A percentile compares a stretch with the other conserved stretches of the same genome.
phyloP scores from a whole-genome alignment of 2,797 vertebrate species.

The Calcarius lapponicus region DNA sequence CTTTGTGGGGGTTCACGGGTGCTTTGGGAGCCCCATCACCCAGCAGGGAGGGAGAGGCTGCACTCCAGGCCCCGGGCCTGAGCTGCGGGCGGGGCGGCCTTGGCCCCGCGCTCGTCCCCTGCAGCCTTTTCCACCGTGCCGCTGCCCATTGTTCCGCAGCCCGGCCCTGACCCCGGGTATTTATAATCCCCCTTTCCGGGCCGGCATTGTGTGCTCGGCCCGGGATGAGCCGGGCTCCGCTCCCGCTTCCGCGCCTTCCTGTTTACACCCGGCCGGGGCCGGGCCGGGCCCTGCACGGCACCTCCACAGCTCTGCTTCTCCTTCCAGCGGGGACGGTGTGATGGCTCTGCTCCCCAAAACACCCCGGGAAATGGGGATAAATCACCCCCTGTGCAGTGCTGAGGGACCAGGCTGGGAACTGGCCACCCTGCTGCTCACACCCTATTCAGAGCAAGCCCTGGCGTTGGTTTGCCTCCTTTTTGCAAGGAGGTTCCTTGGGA shows the following conservation, averaged over 20 bases:
- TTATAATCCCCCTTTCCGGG: conserved; percentile 77
- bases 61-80: fast-evolving
- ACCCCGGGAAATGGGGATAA: no score
- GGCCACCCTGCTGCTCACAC: no score
- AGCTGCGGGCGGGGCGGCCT: not conserved
- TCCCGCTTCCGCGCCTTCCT: conserved; percentile 77
- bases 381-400: no score
- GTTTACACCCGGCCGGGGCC: conserved; percentile 71
- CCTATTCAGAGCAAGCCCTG: no score
- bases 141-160: conserved; percentile 70
- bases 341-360: no score
- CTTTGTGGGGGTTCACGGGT: not conserved
- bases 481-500: no score
- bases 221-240: conserved; percentile 61
- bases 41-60: fast-evolving
- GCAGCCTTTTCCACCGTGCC: conserved; percentile 47
- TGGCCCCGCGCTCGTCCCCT: conserved; percentile 13
- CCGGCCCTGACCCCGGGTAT: conserved; percentile 78
- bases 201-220: conserved; percentile 74
- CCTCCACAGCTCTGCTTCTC: not conserved
- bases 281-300: not conserved
- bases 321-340: not conserved
- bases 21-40: not conserved
- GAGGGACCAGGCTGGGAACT: no score
- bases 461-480: no score